Evolutionary conservation across 2,888 invertebrate genomes (phyloP), one percentile per base, ranked within the genome.

Genomic region (Cremastinae sp.): DNA sequence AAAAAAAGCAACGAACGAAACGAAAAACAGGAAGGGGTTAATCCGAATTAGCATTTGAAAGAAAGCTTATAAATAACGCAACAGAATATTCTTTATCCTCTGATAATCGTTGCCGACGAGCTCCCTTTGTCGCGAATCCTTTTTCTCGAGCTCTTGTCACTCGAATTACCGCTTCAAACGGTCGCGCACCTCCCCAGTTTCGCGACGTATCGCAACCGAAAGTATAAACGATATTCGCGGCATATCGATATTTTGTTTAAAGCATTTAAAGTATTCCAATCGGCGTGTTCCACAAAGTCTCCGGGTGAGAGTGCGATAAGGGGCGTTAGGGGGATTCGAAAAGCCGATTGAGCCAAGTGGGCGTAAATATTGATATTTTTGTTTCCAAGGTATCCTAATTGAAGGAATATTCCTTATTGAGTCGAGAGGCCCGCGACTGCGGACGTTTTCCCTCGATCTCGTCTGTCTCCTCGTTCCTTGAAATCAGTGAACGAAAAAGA

Each of bases 401-500:
- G 85, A 84, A 83, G 83, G 82, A 84, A 84, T 86, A 85, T 86
- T 84, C 83, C 83, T 85, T 84, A 84, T 84, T 79, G 81, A 85
- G 85, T 86, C 81, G 81, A 87, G 87, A 58, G 81, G 78, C 70
- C 69, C 49, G 43, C 62, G 76, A 36, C 58, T 75, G 82, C 78
- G 73, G 71, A 68, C 28, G 34, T 41, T 54, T 68, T 59, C 10
- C 36, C 20, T 34, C 43, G 20, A 16, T n/a, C 38, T 36, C 41
- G 36, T 16, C 18, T 38, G 14, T 20, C 51, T 45, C 14, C 36
- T 14, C n/a, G 14, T 36, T 41, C 47, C 54, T 62, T 12, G 68
- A 64, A 78, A 78, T 78, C 43, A 36, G 51, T 65, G 22, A 3
- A 28, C 28, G 5, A 28, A 28, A 5, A 28, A 28, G 28, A 5